Conservation (phyloP, 2,797 vertebrate species). For the Cirrhinus mrigala region DNA sequence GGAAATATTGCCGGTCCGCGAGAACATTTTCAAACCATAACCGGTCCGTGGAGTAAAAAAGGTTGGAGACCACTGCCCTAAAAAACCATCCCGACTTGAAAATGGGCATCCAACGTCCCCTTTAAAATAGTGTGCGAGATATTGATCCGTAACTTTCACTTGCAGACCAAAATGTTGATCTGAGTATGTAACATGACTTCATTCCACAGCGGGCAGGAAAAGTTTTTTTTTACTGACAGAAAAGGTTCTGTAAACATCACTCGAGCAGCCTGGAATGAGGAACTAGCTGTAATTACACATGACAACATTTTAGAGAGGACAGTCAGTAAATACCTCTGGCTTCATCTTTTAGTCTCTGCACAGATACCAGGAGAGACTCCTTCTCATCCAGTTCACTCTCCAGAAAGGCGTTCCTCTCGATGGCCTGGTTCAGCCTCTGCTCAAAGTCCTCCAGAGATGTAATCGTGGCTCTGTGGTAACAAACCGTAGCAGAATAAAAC, state of each 20-base stretch:
- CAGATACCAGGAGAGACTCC: conserved; percentile 93
- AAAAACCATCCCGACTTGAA: no score
- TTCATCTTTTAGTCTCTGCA: conserved; percentile 96
- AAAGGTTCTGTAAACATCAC: conserved; percentile 2
- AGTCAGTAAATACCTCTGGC: conserved; percentile 85
- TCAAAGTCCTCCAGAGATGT: conserved; percentile 98
- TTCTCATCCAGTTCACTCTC: conserved; percentile 98
- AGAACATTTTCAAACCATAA: no score
- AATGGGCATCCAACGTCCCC: no score
- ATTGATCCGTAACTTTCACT: not conserved
- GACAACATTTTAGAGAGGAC: not conserved
- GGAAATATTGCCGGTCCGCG: no score
- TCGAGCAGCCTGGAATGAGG: not conserved
- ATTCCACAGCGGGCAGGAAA: not conserved
- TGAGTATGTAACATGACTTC: not conserved
- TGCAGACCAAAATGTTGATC: not conserved
- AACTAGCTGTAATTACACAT: not conserved
- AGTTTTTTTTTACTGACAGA: not conserved
- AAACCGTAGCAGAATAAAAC: not conserved
- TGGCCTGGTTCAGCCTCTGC: conserved; percentile 96
- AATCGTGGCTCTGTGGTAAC: conserved; percentile 88
- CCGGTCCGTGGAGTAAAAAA: no score
- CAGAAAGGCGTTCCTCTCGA: conserved; percentile 97
- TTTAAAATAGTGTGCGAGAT: not conserved
- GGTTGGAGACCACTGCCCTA: no score